Evolutionary conservation across 2,113 vertebrate species (phyloP), one percentile per base, ranked within the genome.

Genomic region (Morone chrysops): DNA sequence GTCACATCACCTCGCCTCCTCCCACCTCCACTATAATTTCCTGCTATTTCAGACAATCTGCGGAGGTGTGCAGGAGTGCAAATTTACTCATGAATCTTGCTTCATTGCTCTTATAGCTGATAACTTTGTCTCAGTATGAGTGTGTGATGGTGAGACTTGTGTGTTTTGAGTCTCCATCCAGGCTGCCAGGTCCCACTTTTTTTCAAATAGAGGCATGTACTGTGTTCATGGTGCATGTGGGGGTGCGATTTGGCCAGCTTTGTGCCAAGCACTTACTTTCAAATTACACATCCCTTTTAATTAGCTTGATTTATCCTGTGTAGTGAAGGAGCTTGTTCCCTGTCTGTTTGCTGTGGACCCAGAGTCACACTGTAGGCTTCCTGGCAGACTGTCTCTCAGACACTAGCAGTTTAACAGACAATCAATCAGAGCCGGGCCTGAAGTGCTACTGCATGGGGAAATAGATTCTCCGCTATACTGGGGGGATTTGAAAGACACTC

Each of bases 401-500:
- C 89, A 67, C 75, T 48, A 18, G 77, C 82, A 71, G 75, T 75
- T 81, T 83, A 86, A 87, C 81, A 79, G 88, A 82, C 87, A 80
- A 93, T 92, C 88, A 90, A 90, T 94, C 92, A 91, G 70, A 80
- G 57, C 61, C 3, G n/a, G 54, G 81, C 65, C 82, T 82, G 74
- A 77, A 87, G 84, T 84, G 78, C 78, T 70, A 67, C 70, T 67
- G 87, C 81, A 50, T 20, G 40, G 68, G 75, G 60, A 84, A 81
- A 80, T 75, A 82, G 81, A 84, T 78, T 85, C 81, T 76, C 57
- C 60, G 16, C 60, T 70, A 6, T 43, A 67, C 68, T 38, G 69
- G 68, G 67, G 59, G 59, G 60, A 59, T 73, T 36, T 80, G 61
- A 68, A 79, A 87, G 75, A 81, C 61, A 68, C 77, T 90, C 54